A percentile compares a stretch with the other conserved stretches of the same genome.
Conservation (phyloP, 2,888 invertebrate species). For the Portevinia maculata region DNA sequence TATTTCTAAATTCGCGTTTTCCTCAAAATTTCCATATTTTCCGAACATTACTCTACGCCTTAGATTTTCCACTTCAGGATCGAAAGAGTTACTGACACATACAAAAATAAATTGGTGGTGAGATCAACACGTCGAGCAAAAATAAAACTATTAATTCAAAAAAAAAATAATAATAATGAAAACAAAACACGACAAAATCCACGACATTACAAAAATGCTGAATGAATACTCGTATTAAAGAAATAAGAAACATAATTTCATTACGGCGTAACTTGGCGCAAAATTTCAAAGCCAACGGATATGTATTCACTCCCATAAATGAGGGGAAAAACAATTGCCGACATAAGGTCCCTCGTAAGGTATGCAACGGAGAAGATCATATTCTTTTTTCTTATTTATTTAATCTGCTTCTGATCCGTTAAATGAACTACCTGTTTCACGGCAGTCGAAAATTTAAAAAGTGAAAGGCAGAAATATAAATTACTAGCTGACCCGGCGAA, state of each 20-base stretch:
- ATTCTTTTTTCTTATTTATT: too few species aligned
- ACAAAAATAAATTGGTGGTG: slow-evolving; percentile 1
- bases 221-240: too few species aligned
- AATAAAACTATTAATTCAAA: slow-evolving; percentile 2
- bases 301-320: not conserved
- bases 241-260: not conserved
- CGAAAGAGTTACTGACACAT: not conserved
- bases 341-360: too few species aligned
- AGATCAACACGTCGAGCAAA: slow-evolving; percentile 10
- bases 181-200: slow-evolving; percentile 9
- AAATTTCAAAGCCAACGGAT: slow-evolving; percentile 32
- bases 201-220: slow-evolving; percentile 5
- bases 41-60: not conserved
- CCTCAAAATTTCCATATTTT: slow-evolving; percentile 18
- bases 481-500: too few species aligned
- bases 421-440: too few species aligned
- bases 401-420: too few species aligned
- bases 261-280: slow-evolving; percentile 18
- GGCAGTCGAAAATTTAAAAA: too few species aligned
- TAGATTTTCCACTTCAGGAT: not conserved
- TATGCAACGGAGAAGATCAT: too few species aligned
- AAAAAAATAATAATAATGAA: not conserved
- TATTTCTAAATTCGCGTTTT: too few species aligned
- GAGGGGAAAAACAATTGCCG: too few species aligned
- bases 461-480: too few species aligned